These are phyloP conservation scores for Acrossocheilus fasciatus DNA, from an alignment of 2,797 vertebrate genomes.

Conservation along the genomic window DNA sequence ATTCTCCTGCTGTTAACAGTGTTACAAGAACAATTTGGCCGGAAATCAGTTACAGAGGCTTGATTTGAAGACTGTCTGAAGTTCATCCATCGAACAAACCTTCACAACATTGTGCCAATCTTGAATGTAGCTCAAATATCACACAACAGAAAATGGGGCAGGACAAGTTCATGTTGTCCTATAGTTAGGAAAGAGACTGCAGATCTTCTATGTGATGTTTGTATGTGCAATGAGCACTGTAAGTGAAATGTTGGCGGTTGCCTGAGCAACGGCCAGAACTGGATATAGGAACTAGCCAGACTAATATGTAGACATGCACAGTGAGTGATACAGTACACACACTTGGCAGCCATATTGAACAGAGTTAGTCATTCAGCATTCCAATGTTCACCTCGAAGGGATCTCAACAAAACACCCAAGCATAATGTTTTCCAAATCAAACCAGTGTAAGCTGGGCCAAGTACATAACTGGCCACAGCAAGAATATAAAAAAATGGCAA, in stretches of 20 bases:
- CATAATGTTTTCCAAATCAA: slow-evolving; percentile 18
- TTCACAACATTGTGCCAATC: slow-evolving; percentile 7
- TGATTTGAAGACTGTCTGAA: slow-evolving; percentile 32
- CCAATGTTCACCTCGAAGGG: slow-evolving; percentile 40
- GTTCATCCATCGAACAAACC: background rate
- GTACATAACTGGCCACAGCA: slow-evolving; percentile 7
- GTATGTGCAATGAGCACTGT: slow-evolving; percentile 53
- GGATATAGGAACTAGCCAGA: slow-evolving; percentile 68
- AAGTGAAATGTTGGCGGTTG: slow-evolving; percentile 69
- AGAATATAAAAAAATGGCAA: slow-evolving; percentile 24
- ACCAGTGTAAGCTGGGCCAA: slow-evolving; percentile 8
- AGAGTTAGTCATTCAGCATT: slow-evolving; percentile 67
- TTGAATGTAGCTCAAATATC: background rate
- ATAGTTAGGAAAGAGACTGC: slow-evolving; percentile 31
- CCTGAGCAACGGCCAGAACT: slow-evolving; percentile 75
- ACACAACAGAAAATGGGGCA: background rate
- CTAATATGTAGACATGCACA: slow-evolving; percentile 63
- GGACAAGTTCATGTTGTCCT: background rate
- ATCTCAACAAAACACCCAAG: slow-evolving; percentile 38
- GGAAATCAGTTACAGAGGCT: slow-evolving; percentile 21
- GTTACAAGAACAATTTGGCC: background rate
- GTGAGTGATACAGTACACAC: slow-evolving; percentile 55
- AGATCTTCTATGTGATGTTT: slow-evolving; percentile 66
- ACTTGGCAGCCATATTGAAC: slow-evolving; percentile 63
- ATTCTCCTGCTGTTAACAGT: slow-evolving; percentile 16